Base-by-base conservation (phyloP, 2,888 invertebrate genomes). In the Quadroppia sp. region DNA sequence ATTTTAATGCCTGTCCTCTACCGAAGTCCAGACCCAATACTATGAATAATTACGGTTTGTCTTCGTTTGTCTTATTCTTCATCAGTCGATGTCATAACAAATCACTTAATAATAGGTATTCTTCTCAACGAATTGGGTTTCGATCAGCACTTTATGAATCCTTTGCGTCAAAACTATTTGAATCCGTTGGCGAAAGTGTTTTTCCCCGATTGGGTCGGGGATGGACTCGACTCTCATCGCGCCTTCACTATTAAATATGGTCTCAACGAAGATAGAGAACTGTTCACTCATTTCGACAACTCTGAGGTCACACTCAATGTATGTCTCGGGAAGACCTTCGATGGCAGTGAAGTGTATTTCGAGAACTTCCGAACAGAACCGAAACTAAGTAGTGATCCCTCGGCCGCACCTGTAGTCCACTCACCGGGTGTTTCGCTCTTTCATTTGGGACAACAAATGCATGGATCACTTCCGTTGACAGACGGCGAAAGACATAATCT, bases 241-340 rank as follows among this genome's bases (percentile, higher is more conserved):
- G 82, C 82, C 6, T 84, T 84, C 76, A 79, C 81, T 61, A 84
- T 84, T 2, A 78, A 79, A 25, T 84, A 84, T 78, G 79, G 80
- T 56, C 75, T 79, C 3, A 80, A 78, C 3, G 78, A 81, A 72
- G 83, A 84, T 78, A 75, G 77, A 28, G 82, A 83, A 73, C 80
- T 84, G 17, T 78, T 78, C 71, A 81, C 79, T 77, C 84, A 84
- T 78, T 84, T 79, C 79, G 84, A 84, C 79, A 84, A 84, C 76
- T 81, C 83, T 28, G 84, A 84, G 78, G 80, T 80, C 40, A 67
- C 67, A 4, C 42, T 67, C 1, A 67, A 76, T 73, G 79, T 84
- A n/a, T 81, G 81, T 30, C 78, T 83, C 13, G 80, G 80, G n/a
- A 79, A 80, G 45, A 77, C 79, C 9, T 84, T 81, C 78, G 78